Base-by-base conservation (phyloP, 1,140 invertebrate genomes). In the Oryctes rhinoceros region DNA sequence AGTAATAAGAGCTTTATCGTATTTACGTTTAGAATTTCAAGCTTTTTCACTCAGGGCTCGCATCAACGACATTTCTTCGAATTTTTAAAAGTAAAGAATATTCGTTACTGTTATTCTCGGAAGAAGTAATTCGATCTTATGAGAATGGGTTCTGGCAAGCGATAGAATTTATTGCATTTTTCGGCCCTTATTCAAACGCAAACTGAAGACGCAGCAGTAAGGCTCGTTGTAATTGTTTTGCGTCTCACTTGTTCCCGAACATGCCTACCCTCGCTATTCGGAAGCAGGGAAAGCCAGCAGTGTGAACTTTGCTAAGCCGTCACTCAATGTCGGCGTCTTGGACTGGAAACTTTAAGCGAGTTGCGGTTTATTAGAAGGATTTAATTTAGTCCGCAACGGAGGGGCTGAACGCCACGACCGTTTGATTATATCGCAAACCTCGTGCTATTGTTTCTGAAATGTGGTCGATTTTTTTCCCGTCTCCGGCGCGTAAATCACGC, bases 241-340 rank as follows among this genome's bases (percentile, higher is more conserved):
- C 18, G 53, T 59, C 53, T 59, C 53, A 6, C 3, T 59, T 18
- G 18, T 59, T 59, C 53, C n/a, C 18, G 13, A 6, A 13, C n/a
- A 59, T 18, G n/a, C 53, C 18, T 1, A 1, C 53, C 18, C 15
- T 18, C n/a, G n/a, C 18, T 59, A 18, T 30, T 30, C 24, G 53
- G 15, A 18, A 59, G 18, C 53, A n/a, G 53, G 15, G n/a, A n/a
- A 59, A 59, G 15, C 53, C 15, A 30, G 24, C 24, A 59, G 53
- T 59, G 53, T 59, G 53, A 59, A 59, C 53, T 59, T 59, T 59
- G 53, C 53, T 59, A 59, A 59, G 53, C 53, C 53, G 53, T 59
- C 53, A 59, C 53, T 59, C 53, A 59, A 59, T 59, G 53, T 59
- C 53, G 53, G 53, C 53, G 20, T 59, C 53, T 59, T 59, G 53